These are phyloP conservation scores for Monoplex corrugatus DNA, from an alignment of 2,888 invertebrate genomes.

Conservation along the genomic window DNA sequence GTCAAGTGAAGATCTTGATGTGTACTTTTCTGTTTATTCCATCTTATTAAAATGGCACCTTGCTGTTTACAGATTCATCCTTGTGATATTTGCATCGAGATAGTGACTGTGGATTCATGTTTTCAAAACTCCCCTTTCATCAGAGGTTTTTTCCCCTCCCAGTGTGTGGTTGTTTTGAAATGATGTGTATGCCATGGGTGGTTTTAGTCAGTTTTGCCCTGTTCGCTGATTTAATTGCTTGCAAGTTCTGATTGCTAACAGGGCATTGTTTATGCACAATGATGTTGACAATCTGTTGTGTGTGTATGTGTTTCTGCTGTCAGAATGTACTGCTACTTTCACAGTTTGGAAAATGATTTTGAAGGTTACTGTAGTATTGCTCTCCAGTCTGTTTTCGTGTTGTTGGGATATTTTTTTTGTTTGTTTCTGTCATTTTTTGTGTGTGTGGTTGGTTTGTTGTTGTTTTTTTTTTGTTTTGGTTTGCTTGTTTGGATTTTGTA, in stretches of 20 bases:
- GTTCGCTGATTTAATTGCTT: neutral
- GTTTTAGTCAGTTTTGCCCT: neutral
- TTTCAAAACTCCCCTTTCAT: neutral
- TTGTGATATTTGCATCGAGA: slow-evolving; percentile 12
- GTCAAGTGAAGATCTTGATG: neutral
- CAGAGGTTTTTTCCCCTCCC: neutral
- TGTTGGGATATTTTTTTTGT: neutral
- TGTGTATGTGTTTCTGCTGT: slow-evolving; percentile 27
- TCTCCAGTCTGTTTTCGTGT: neutral
- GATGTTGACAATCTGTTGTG: neutral
- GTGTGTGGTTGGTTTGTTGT: neutral
- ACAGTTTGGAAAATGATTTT: no score
- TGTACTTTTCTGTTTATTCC: slow-evolving; percentile 1
- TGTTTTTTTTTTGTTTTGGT: neutral
- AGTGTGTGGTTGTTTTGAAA: neutral
- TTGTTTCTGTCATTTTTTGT: neutral
- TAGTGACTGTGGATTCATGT: slow-evolving; percentile 11
- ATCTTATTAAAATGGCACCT: neutral
- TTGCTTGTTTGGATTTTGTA: no score
- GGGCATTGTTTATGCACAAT: neutral
- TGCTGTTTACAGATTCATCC: neutral
- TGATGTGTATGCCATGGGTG: no score
- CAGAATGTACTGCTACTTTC: neutral
- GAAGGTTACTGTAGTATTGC: no score
- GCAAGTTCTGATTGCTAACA: neutral